Percentiles rank a stretch among this genome's conserved stretches.
Conservation (phyloP, 2,113 vertebrate species). For the Channa argus region DNA sequence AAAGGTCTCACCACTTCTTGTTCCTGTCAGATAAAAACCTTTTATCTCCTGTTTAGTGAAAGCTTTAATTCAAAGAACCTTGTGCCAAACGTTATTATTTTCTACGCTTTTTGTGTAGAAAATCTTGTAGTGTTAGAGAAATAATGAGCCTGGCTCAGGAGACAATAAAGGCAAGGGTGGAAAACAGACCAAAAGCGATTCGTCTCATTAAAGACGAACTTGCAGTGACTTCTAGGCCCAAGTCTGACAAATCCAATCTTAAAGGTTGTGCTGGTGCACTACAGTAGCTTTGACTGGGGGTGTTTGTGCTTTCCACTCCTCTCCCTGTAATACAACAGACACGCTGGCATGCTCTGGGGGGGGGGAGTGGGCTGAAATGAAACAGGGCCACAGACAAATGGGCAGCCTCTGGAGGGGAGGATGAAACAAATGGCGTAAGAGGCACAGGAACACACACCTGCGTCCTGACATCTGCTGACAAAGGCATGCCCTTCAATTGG, state of each 20-base stretch:
- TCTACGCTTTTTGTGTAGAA: neutral
- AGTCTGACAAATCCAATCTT: constrained; percentile 45
- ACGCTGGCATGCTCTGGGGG: constrained; percentile 59
- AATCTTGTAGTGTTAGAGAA: constrained; percentile 13
- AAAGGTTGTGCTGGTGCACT: constrained; percentile 44
- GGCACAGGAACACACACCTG: constrained; percentile 79
- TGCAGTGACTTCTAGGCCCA: constrained; percentile 38
- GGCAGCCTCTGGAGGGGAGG: constrained; percentile 76
- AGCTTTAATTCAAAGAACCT: constrained; percentile 37
- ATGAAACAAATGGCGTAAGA: constrained; percentile 76
- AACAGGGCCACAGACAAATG: constrained; percentile 81
- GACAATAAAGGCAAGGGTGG: constrained; percentile 19
- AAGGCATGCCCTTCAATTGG: constrained; percentile 80
- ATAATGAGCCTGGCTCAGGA: constrained; percentile 38
- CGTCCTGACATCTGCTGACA: constrained; percentile 82
- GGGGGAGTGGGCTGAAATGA: constrained; percentile 71
- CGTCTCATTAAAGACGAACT: constrained; percentile 49
- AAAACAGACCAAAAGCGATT: constrained; percentile 31
- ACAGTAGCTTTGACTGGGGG: constrained; percentile 34
- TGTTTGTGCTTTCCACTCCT: constrained; percentile 32
- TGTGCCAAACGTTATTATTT: constrained; percentile 17
- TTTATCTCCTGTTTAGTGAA: constrained; percentile 53
- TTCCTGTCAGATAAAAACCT: constrained; percentile 47
- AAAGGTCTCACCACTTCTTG: constrained; percentile 60
- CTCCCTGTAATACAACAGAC: constrained; percentile 65